Base-by-base conservation (phyloP, 2,113 vertebrate genomes). In the Acanthochromis polyacanthus region DNA sequence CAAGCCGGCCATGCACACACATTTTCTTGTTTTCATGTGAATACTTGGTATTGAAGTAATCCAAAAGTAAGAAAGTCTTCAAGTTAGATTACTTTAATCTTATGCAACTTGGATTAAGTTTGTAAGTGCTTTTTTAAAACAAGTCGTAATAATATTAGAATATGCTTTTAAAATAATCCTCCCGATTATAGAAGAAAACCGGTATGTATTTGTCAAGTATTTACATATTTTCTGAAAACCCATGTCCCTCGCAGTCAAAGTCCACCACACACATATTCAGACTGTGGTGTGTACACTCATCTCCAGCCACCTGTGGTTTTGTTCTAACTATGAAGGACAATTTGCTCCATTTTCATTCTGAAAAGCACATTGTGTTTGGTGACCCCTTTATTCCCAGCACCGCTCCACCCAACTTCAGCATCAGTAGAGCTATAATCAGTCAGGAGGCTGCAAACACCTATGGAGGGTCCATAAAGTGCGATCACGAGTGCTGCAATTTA, bases 391-490 rank as follows among this genome's bases (percentile, higher is more conserved):
- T 32, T 59, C 23, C 22, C 19, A 10, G 60, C 28, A 48, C n/a
- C 48, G 8, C 32, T 46, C 36, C 6, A 1, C 55, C 55, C 3
- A 77, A 17, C 36, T 58, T 64, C 46, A 53, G 32, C 25, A 43
- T 51, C 11, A 61, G 50, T 48, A 20, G 32, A 64, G 45, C 9
- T 19, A 36, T 25, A 53, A 64, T 78, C 48, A 52, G n/a, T 70
- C n/a, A 23, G 43, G 56, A 50, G 32, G 38, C 46, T 63, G 43
- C 14, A 40, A 52, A 50, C 25, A 40, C 36, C 36, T 71, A 40
- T 30, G 46, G 23, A 28, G 32, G 7, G 11, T 62, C 22, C 68
- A 25, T 58, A 30, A 17, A 70, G 25, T 1, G 10, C 50, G 48
- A 30, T 8, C 22, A 25, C 10, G 23, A 57, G 65, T 43, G 32